Base-by-base conservation (phyloP, 1,140 invertebrate genomes). In the Homarus americanus region DNA sequence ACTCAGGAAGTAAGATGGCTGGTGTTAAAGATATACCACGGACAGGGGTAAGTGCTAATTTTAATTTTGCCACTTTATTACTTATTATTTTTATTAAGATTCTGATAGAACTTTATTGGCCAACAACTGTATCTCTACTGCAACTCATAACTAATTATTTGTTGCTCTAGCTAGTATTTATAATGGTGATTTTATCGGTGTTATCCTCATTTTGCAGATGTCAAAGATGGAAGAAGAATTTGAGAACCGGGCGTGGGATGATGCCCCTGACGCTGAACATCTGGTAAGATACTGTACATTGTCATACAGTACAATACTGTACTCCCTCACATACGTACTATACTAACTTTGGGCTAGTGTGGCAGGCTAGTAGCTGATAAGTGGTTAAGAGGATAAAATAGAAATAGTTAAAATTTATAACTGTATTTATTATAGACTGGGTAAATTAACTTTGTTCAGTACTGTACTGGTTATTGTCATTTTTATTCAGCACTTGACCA, bases 191-290 rank as follows among this genome's bases (percentile, higher is more conserved):
- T 63, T 24, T 63, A 63, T 63, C 53, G 24, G 24, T 63, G 10
- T 63, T 63, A 12, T 24, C 53, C 24, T 12, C 53, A 63, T 72
- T 24, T 58, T 38, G 36, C 40, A 38, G 32, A 73, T 66, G 24
- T 24, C 41, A 2, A 82, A 36, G 40, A 92, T 92, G 91, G 91
- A 92, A 80, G 91, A 92, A 63, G 92, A 92, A 78, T 92, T 91
- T 91, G 92, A 90, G 32, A 78, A 78, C 9, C 49, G 92, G 24
- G 88, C 69, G 32, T 92, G 92, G 92, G 92, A 92, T 36, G 92
- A 91, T 34, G 72, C 69, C 36, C 88, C 92, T 44, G 92, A 92
- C 72, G 32, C 88, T 34, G 91, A 91, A 36, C 89, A 87, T 40
- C 83, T 92, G 83, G 92, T 92, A 58, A 91, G 72, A 32, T 36